These are phyloP conservation scores for Pristionchus mayeri DNA, from an alignment of 2,888 invertebrate species.

Conservation along the genomic window DNA sequence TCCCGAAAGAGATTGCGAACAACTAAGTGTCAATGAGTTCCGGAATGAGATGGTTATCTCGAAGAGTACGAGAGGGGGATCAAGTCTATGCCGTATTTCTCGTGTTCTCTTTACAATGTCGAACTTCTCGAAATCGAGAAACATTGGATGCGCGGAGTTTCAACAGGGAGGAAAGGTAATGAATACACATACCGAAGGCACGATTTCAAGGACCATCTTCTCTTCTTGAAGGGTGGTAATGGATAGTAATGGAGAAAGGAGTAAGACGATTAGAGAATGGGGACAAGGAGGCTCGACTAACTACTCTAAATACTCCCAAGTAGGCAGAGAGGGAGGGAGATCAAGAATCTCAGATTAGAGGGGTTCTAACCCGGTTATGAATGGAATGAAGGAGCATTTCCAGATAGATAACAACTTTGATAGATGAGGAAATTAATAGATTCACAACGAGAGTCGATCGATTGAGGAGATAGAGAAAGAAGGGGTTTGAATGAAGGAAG, in stretches of 20 bases:
- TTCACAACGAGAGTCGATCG: neutral
- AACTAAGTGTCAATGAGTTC: too few species aligned
- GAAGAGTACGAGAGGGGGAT: too few species aligned
- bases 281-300: neutral
- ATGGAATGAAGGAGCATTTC: too few species aligned
- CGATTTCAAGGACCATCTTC: slow-evolving; percentile 14
- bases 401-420: neutral
- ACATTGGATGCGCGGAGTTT: too few species aligned
- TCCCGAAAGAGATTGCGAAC: too few species aligned
- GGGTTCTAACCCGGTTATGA: slow-evolving; percentile 18
- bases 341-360: slow-evolving; percentile 1
- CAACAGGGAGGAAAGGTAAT: too few species aligned
- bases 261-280: slow-evolving; percentile 29
- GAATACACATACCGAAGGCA: neutral
- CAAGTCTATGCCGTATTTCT: too few species aligned
- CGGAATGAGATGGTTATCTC: too few species aligned
- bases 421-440: neutral
- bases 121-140: too few species aligned
- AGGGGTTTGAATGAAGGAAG: neutral
- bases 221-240: slow-evolving; percentile 3
- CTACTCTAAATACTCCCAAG: slow-evolving; percentile 19
- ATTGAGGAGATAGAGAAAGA: slow-evolving; percentile 17
- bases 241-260: neutral
- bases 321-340: neutral
- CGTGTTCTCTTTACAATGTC: too few species aligned